A percentile compares a stretch with the other conserved stretches of the same genome.
These are phyloP conservation scores for Phaethon lepturus DNA, from an alignment of 2,113 vertebrate genomes.

Conservation along the genomic window DNA sequence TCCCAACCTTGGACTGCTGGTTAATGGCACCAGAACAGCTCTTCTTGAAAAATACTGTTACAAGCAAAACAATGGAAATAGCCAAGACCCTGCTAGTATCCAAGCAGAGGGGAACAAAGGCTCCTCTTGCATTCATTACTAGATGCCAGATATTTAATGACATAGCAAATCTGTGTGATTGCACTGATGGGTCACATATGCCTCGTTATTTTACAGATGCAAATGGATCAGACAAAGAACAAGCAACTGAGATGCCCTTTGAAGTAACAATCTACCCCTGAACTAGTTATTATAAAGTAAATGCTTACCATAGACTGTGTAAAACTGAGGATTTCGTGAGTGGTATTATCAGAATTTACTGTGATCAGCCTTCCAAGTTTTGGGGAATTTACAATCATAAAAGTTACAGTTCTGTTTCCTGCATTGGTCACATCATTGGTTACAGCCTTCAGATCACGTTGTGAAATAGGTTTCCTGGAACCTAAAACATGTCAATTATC, in stretches of 20 bases:
- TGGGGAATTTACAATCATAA: slow-evolving; percentile 77
- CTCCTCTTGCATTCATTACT: neutral
- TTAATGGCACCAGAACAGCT: slow-evolving; percentile 28
- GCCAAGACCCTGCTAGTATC: slow-evolving; percentile 26
- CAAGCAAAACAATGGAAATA: slow-evolving; percentile 25
- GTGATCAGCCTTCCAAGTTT: slow-evolving; percentile 84
- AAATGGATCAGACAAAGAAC: neutral
- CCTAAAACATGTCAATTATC: slow-evolving; percentile 69
- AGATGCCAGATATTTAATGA: slow-evolving; percentile 24
- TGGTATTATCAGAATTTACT: slow-evolving; percentile 71
- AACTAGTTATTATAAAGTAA: neutral
- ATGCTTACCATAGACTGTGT: slow-evolving; percentile 88
- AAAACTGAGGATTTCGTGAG: slow-evolving; percentile 82
- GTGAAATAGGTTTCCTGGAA: slow-evolving; percentile 80
- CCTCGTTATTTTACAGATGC: neutral
- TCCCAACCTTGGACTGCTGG: slow-evolving; percentile 1
- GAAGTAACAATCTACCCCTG: neutral
- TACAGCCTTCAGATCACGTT: slow-evolving; percentile 78
- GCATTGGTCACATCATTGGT: slow-evolving; percentile 81
- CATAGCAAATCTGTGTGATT: neutral
- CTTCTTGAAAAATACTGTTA: slow-evolving; percentile 12
- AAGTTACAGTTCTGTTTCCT: slow-evolving; percentile 83
- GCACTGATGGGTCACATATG: neutral
- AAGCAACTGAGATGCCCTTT: neutral
- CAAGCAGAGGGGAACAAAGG: neutral